phyloP scores from a whole-genome alignment of 2,797 vertebrate species.

The Cirrhinus mrigala region DNA sequence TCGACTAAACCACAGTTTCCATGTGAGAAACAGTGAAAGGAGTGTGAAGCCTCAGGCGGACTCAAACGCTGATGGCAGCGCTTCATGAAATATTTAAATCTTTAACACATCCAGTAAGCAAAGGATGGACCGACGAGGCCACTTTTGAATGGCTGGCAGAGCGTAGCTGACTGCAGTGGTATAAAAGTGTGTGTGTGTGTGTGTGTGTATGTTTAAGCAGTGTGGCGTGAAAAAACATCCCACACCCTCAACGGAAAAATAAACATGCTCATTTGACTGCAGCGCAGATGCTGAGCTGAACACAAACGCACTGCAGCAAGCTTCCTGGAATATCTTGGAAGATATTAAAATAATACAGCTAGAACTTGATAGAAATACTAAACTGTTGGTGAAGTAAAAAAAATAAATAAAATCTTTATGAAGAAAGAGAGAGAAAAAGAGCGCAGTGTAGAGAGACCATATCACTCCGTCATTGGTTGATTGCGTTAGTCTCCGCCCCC shows the following conservation, averaged over 20 bases:
- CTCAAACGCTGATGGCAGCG: not conserved
- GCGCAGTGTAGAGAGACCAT: not conserved
- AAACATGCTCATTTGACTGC: slow-evolving; percentile 55
- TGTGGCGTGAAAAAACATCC: slow-evolving; percentile 27
- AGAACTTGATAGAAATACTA: not conserved
- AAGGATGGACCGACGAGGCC: not conserved
- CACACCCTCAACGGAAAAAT: slow-evolving; percentile 56
- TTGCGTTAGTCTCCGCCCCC: not conserved
- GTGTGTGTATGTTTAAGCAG: slow-evolving; percentile 17
- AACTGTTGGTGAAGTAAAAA: not conserved
- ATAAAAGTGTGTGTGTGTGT: not conserved
- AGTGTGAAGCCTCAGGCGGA: not conserved
- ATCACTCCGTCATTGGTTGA: not conserved
- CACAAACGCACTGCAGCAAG: not conserved
- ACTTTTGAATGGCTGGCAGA: not conserved
- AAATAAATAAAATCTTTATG: not conserved
- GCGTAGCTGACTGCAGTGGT: slow-evolving; percentile 1
- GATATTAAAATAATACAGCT: not conserved
- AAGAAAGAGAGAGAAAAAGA: not conserved
- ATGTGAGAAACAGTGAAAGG: not conserved
- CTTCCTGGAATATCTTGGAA: not conserved
- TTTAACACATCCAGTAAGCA: not conserved
- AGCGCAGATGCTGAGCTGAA: slow-evolving; percentile 16
- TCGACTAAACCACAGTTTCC: not conserved
- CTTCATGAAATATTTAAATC: slow-evolving; percentile 8